phyloP scores from a whole-genome alignment of 2,888 invertebrate species.

The Mesochorus sp. region DNA sequence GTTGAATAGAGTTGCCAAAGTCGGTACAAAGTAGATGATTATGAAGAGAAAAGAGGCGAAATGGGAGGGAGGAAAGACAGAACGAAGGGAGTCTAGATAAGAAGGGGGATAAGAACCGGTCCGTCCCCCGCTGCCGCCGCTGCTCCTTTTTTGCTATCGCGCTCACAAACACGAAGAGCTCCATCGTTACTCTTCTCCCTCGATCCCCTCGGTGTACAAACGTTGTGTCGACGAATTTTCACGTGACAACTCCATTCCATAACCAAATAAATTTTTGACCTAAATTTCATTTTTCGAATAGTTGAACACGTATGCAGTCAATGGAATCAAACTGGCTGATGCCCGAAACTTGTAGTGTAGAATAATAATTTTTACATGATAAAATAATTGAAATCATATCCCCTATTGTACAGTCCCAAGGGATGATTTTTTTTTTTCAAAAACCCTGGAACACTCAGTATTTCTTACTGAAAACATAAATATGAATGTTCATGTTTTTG shows the following conservation, averaged over 20 bases:
- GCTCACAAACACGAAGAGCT: too few species aligned
- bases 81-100: constrained; percentile 64
- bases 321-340: too few species aligned
- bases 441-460: too few species aligned
- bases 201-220: constrained; percentile 42
- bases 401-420: too few species aligned
- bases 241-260: constrained; percentile 61
- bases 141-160: constrained; percentile 53
- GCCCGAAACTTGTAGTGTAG: too few species aligned
- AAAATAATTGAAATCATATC: too few species aligned
- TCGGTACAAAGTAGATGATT: too few species aligned
- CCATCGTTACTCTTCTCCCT: constrained; percentile 34
- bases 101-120: constrained; percentile 69
- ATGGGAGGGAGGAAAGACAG: constrained; percentile 51
- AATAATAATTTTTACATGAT: too few species aligned
- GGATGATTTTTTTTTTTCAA: too few species aligned
- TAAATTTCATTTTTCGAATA: constrained; percentile 3
- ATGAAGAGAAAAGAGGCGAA: constrained; percentile 59
- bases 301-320: neutral
- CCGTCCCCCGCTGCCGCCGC: constrained; percentile 55
- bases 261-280: constrained; percentile 26
- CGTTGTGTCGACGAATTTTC: constrained; percentile 64
- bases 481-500: too few species aligned
- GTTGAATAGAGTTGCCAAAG: too few species aligned
- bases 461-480: too few species aligned